Conservation (phyloP, 1,140 invertebrate species). For the Drosophila biarmipes region DNA sequence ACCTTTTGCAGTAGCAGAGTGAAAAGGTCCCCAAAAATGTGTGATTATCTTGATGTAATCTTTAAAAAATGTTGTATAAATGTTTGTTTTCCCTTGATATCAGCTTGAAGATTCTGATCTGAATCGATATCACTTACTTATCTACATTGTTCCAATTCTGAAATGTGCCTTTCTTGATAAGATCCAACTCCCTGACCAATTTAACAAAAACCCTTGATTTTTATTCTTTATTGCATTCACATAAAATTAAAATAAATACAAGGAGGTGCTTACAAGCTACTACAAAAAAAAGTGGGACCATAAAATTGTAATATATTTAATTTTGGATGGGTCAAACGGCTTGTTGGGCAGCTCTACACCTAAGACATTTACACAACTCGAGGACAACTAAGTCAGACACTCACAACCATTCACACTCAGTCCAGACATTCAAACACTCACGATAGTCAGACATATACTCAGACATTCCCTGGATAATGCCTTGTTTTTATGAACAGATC, state of each 20-base stretch:
- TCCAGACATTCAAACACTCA: constrained; percentile 11
- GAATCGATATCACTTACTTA: background rate
- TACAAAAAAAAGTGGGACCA: constrained; percentile 33
- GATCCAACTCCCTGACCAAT: background rate
- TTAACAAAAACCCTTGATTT: background rate
- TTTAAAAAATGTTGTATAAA: too few species aligned
- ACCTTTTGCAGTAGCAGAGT: too few species aligned
- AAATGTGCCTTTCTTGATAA: background rate
- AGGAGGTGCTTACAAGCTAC: constrained; percentile 32
- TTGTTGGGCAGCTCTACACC: constrained; percentile 4
- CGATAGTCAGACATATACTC: constrained; percentile 7
- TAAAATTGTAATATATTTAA: background rate
- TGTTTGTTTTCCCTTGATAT: too few species aligned
- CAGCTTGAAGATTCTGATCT: background rate
- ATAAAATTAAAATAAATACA: constrained; percentile 63
- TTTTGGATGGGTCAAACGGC: constrained; percentile 11
- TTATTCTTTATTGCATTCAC: constrained; percentile 20
- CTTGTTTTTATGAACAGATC: background rate
- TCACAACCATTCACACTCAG: background rate
- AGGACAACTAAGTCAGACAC: background rate
- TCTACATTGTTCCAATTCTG: background rate
- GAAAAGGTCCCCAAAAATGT: too few species aligned
- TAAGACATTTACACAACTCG: constrained; percentile 25
- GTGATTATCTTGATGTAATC: too few species aligned
- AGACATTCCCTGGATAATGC: constrained; percentile 1